Conservation (phyloP, 2,113 vertebrate species). For the Glaucomys volans region DNA sequence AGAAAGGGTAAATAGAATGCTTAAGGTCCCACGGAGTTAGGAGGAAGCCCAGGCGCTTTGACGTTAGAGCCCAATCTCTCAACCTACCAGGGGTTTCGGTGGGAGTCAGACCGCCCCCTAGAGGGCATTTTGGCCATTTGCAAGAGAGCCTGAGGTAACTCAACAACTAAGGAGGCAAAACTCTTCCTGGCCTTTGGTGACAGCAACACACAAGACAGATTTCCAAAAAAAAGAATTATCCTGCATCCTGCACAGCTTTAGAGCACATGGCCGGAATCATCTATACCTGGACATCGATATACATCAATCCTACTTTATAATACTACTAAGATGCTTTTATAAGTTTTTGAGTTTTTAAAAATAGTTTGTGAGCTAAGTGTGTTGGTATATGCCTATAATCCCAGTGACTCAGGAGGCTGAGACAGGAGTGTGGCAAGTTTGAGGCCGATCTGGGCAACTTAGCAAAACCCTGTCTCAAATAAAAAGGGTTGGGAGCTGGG, state of each 20-base stretch:
- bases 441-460: background rate
- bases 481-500: background rate
- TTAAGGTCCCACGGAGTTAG: accelerated
- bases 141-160: background rate
- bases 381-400: background rate
- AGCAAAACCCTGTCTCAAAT: background rate
- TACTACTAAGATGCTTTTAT: background rate
- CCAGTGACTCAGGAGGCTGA: background rate
- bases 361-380: background rate
- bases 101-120: background rate
- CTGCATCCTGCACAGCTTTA: background rate
- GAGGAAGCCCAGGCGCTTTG: background rate
- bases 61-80: background rate
- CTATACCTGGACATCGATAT: background rate
- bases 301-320: background rate
- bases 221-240: background rate
- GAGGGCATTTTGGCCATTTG: background rate
- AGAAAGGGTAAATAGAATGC: background rate
- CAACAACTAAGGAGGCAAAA: background rate
- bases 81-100: background rate
- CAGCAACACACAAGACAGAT: background rate
- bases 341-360: background rate
- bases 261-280: background rate
- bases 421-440: background rate
- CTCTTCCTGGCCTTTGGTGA: background rate